A percentile compares a stretch with the other conserved stretches of the same genome.
These are phyloP conservation scores for Alloplasta piceator DNA, from an alignment of 2,888 invertebrate species.

Conservation along the genomic window DNA sequence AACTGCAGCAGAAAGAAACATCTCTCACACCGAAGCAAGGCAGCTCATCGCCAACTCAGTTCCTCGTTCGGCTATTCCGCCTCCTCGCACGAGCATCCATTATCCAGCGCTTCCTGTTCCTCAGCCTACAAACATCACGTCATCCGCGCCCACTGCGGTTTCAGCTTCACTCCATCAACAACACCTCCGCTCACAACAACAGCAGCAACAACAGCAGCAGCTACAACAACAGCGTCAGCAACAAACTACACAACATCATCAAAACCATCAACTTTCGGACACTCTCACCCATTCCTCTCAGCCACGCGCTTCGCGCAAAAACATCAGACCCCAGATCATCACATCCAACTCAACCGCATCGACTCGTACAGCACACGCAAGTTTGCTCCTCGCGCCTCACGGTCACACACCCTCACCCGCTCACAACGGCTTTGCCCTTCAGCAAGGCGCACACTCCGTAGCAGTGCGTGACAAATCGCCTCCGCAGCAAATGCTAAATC, in stretches of 20 bases:
- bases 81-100: too few species aligned
- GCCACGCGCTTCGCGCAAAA: neutral
- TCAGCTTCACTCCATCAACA: neutral
- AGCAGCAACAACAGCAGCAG: neutral
- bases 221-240: neutral
- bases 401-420: neutral
- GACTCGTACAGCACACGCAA: conserved; percentile 2
- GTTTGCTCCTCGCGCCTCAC: neutral
- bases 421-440: conserved; percentile 1
- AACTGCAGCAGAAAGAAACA: conserved; percentile 26
- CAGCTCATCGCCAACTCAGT: neutral
- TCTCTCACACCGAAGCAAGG: conserved; percentile 19
- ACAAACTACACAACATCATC: neutral
- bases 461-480: neutral
- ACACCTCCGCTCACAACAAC: neutral
- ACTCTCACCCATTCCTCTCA: neutral
- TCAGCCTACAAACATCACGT: too few species aligned
- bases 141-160: too few species aligned
- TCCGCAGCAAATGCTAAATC: neutral
- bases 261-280: too few species aligned
- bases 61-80: too few species aligned
- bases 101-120: too few species aligned
- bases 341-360: neutral
- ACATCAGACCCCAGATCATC: neutral
- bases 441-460: neutral